These are phyloP conservation scores for Trematomus loennbergii DNA, from an alignment of 2,113 vertebrate genomes.

Conservation along the genomic window DNA sequence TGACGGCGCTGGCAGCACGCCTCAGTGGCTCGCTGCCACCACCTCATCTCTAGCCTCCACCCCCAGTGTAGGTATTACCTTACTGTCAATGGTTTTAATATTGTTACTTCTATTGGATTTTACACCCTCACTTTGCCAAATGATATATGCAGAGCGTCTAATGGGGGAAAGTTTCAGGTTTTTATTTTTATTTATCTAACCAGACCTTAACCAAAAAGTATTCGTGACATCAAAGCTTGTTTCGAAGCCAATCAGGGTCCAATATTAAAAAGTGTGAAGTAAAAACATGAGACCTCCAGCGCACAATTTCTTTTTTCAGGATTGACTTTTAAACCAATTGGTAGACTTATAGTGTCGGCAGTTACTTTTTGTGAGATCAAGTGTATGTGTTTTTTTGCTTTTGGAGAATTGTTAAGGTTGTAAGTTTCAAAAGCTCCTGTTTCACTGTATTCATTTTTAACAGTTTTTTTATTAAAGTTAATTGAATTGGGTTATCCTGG, in stretches of 20 bases:
- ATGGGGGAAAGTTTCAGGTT: too few species aligned
- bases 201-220: too few species aligned
- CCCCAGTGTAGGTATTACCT: constrained; percentile 66
- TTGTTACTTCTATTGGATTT: too few species aligned
- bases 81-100: background rate
- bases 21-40: constrained; percentile 71
- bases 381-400: background rate
- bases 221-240: background rate
- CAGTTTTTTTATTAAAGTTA: too few species aligned
- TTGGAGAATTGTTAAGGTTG: too few species aligned
- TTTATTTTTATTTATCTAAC: too few species aligned
- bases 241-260: background rate
- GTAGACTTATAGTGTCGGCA: too few species aligned
- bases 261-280: background rate
- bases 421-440: background rate
- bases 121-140: background rate
- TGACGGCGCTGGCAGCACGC: constrained; percentile 81
- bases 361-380: too few species aligned
- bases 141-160: background rate
- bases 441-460: background rate
- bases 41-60: constrained; percentile 52
- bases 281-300: background rate
- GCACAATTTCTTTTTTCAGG: too few species aligned
- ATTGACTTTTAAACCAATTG: background rate
- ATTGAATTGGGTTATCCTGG: background rate